Evolutionary conservation across 2,797 vertebrate species (phyloP).

Genomic region (Pelobates cultripes): DNA sequence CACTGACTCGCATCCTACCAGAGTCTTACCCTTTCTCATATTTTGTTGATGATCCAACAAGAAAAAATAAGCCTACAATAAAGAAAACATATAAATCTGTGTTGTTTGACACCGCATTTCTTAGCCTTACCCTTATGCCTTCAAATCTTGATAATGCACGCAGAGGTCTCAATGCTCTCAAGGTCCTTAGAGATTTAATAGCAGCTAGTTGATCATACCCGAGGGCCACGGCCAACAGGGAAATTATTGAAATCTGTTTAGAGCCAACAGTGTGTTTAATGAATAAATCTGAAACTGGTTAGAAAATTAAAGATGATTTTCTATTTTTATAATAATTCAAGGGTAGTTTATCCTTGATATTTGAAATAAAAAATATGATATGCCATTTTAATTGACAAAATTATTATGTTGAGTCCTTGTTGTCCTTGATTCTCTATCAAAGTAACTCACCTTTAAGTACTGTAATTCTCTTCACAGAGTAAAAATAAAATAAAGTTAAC

Average conservation of each 20-base stretch:
- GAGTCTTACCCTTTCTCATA: constrained; percentile 26
- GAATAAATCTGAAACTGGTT: constrained; percentile 4
- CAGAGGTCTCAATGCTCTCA: constrained; percentile 91
- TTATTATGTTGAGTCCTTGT: too few species aligned
- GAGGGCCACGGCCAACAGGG: constrained; percentile 75
- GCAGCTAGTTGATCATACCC: constrained; percentile 73
- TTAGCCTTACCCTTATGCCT: constrained; percentile 86
- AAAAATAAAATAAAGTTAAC: too few species aligned
- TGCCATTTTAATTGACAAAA: too few species aligned
- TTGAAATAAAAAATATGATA: too few species aligned
- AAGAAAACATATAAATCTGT: constrained; percentile 20
- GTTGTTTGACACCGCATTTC: constrained; percentile 7
- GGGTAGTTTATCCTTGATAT: too few species aligned
- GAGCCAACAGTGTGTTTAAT: constrained; percentile 45
- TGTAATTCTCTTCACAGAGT: too few species aligned
- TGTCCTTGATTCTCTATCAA: too few species aligned
- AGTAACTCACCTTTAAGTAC: too few species aligned
- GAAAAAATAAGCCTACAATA: constrained; percentile 16
- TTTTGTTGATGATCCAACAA: constrained; percentile 27
- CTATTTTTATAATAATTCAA: too few species aligned
- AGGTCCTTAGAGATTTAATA: constrained; percentile 93
- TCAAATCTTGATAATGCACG: constrained; percentile 93
- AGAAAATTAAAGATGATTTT: background rate
- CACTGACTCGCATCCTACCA: background rate
- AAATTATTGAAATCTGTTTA: constrained; percentile 67